phyloP scores from a whole-genome alignment of 2,113 vertebrate species.

The Cochlearius cochlearius region DNA sequence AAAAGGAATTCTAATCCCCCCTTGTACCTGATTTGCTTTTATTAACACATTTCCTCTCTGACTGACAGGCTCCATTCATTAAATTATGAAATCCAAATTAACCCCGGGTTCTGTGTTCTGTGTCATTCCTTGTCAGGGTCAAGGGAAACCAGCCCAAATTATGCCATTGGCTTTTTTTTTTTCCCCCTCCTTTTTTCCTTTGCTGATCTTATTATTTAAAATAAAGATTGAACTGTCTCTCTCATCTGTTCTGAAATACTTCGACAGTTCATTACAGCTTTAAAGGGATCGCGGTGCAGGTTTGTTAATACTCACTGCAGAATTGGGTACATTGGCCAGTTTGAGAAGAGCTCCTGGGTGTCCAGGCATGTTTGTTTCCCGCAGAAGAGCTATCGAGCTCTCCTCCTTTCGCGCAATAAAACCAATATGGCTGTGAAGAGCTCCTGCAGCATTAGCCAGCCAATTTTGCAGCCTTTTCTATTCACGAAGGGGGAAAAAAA shows the following conservation, averaged over 20 bases:
- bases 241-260: background rate
- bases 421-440: background rate
- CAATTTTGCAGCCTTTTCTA: conserved; percentile 9
- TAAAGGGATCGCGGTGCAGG: background rate
- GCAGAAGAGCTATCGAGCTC: background rate
- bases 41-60: background rate
- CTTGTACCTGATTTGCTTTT: background rate
- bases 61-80: background rate
- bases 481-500: background rate
- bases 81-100: background rate
- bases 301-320: background rate
- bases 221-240: background rate
- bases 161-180: background rate
- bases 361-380: background rate
- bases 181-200: background rate
- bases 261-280: background rate
- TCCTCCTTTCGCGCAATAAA: background rate
- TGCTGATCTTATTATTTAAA: background rate
- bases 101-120: background rate
- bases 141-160: background rate
- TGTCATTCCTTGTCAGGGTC: background rate
- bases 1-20: background rate
- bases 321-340: background rate
- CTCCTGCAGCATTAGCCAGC: background rate
- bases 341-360: background rate